These are phyloP conservation scores for Lasioglossum villosulum DNA, from an alignment of 2,888 invertebrate species.

Conservation along the genomic window DNA sequence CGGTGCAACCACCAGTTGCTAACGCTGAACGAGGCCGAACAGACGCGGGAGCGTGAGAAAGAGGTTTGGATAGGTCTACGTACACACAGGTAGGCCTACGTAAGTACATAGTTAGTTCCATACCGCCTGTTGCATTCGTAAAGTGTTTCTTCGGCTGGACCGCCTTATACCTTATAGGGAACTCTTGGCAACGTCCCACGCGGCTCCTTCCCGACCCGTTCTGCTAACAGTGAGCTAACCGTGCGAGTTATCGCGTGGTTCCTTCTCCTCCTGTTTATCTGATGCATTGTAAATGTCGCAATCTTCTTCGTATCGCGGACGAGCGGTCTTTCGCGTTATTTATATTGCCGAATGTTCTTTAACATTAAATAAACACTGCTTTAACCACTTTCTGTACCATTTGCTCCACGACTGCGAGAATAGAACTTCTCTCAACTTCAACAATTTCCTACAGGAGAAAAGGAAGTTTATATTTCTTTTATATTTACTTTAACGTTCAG, in stretches of 20 bases:
- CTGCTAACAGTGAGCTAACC: not conserved
- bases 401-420: not conserved
- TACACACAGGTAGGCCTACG: conserved; percentile 79
- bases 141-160: conserved; percentile 77
- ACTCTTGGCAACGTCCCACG: conserved; percentile 56
- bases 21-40: conserved; percentile 69
- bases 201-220: conserved; percentile 67
- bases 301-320: not conserved
- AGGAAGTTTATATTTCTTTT: not conserved
- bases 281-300: conserved; percentile 5
- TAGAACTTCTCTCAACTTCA: not conserved
- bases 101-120: conserved; percentile 82
- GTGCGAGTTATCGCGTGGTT: not conserved
- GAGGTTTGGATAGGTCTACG: conserved; percentile 65
- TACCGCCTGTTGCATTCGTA: conserved; percentile 83
- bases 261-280: not conserved
- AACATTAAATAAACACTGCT: not conserved
- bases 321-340: not conserved
- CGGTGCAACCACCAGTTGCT: conserved; percentile 85
- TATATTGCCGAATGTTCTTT: not conserved
- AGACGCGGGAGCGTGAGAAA: conserved; percentile 59
- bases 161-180: conserved; percentile 65
- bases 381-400: not conserved
- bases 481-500: not conserved
- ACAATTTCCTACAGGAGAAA: not conserved